These are phyloP conservation scores for Malurus melanocephalus DNA, from an alignment of 2,113 vertebrate genomes.

Conservation along the genomic window DNA sequence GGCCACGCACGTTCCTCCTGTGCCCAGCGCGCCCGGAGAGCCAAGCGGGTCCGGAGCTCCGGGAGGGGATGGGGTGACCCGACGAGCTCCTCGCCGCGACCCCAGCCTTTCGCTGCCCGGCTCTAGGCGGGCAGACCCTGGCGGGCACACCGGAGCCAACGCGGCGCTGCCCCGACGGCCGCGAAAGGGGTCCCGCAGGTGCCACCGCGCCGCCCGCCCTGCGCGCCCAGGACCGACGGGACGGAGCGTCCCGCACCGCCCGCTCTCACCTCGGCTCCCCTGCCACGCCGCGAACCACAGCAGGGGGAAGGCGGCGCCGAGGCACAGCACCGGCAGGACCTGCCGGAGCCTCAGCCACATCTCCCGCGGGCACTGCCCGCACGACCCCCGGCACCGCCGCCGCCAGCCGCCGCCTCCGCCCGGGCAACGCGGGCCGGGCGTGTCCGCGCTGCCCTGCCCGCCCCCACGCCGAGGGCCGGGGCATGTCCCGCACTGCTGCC, in stretches of 20 bases:
- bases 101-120: background rate
- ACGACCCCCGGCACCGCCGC: background rate
- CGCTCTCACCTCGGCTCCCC: constrained; percentile 8
- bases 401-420: background rate
- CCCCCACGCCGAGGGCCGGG: background rate
- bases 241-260: too few species aligned
- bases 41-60: background rate
- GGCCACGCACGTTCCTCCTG: fast-evolving
- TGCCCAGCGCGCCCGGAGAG: too few species aligned
- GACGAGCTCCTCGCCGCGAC: background rate
- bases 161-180: background rate
- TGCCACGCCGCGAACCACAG: constrained; percentile 4
- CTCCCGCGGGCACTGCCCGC: background rate
- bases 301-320: background rate
- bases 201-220: background rate
- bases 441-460: background rate
- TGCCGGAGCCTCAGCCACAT: constrained; percentile 7
- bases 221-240: background rate
- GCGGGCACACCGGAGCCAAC: background rate
- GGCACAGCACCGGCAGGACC: constrained; percentile 1
- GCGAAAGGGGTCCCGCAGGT: background rate
- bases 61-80: background rate
- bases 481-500: background rate
- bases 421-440: background rate
- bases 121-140: too few species aligned